Conservation (phyloP, 2,113 vertebrate species). For the Thunnus maccoyii region DNA sequence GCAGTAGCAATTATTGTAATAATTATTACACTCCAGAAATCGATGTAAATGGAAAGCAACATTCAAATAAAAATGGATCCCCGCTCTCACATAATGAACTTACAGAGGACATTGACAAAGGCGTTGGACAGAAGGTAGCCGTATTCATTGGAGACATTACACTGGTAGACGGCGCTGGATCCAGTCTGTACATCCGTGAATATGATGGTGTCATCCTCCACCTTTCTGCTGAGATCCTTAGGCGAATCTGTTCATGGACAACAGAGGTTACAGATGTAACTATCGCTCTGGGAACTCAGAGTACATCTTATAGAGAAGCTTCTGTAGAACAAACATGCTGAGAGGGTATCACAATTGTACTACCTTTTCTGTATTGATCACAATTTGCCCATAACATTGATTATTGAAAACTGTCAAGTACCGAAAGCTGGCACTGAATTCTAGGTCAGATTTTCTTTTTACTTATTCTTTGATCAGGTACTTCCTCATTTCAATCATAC, state of each 20-base stretch:
- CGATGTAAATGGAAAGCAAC: constrained; percentile 20
- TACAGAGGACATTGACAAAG: constrained; percentile 97
- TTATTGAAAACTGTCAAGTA: too few relatives aligned
- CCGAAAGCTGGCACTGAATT: too few relatives aligned
- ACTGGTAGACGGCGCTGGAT: constrained; percentile 96
- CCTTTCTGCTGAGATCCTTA: constrained; percentile 90
- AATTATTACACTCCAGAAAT: constrained; percentile 46
- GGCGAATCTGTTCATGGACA: constrained; percentile 87
- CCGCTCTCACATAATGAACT: constrained; percentile 64
- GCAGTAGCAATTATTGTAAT: constrained; percentile 34
- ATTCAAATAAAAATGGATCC: constrained; percentile 1
- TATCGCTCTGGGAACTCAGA: background rate
- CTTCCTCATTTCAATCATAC: too few relatives aligned
- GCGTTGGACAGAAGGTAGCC: constrained; percentile 96
- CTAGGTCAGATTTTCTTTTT: too few relatives aligned
- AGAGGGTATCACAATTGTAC: background rate
- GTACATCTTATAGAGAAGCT: background rate
- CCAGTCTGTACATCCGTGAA: constrained; percentile 92
- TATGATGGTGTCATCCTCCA: constrained; percentile 94
- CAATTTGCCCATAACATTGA: too few relatives aligned
- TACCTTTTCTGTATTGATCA: too few relatives aligned
- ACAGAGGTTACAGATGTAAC: background rate
- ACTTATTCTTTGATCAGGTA: too few relatives aligned
- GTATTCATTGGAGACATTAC: constrained; percentile 94
- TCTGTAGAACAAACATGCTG: background rate